Percentiles rank a stretch among this genome's conserved stretches.
Conservation (phyloP, 2,113 vertebrate species). For the Xiphophorus hellerii region DNA sequence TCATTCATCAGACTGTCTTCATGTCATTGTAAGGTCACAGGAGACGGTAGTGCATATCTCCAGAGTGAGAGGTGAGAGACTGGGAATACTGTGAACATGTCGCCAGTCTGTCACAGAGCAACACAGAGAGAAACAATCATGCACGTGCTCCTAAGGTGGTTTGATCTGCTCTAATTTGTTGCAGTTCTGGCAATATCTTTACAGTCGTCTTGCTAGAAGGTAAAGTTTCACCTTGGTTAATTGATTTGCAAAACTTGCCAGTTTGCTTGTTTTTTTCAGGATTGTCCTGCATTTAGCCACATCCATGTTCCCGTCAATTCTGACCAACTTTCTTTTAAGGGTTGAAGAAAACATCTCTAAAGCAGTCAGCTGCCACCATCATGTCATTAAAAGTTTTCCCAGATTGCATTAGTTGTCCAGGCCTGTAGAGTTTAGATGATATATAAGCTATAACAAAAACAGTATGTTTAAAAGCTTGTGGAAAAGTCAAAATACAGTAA, state of each 20-base stretch:
- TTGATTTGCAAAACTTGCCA: neutral
- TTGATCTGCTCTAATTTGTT: neutral
- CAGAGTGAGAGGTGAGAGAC: neutral
- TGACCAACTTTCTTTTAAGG: neutral
- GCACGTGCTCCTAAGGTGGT: too few relatives aligned
- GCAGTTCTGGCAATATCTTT: neutral
- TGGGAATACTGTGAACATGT: neutral
- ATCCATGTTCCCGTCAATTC: neutral
- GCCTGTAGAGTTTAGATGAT: neutral
- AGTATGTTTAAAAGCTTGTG: too few relatives aligned
- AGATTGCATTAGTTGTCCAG: neutral
- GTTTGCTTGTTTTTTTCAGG: neutral
- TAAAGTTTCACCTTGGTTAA: too few relatives aligned
- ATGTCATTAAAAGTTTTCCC: too few relatives aligned
- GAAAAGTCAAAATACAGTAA: too few relatives aligned
- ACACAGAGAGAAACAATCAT: too few relatives aligned
- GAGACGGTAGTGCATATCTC: neutral
- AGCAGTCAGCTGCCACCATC: neutral
- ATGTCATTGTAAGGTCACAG: neutral
- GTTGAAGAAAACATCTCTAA: neutral
- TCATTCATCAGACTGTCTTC: neutral
- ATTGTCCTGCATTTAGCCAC: neutral
- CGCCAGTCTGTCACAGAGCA: neutral
- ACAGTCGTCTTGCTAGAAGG: neutral
- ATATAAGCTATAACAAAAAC: too few relatives aligned